These are phyloP conservation scores for Eupithecia tripunctaria DNA, from an alignment of 2,888 invertebrate species.

Conservation along the genomic window DNA sequence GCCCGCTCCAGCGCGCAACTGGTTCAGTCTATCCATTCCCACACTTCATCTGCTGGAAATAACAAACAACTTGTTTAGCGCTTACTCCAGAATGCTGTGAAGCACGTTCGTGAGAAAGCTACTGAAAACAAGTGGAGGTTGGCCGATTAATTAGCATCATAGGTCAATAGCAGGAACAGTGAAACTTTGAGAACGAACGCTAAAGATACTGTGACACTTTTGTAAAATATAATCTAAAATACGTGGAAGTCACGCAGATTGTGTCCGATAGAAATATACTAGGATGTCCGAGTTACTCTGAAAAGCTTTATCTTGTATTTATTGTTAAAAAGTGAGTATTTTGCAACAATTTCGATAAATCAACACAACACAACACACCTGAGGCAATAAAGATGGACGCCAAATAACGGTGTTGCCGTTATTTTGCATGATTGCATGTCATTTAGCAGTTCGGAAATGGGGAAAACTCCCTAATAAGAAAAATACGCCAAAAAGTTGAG, in stretches of 20 bases:
- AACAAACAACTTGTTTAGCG: conserved; percentile 43
- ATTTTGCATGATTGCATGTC: conserved; percentile 62
- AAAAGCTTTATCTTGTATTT: conserved; percentile 33
- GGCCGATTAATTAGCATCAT: conserved; percentile 69
- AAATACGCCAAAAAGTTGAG: neutral
- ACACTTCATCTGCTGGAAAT: conserved; percentile 77
- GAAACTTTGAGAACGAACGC: conserved; percentile 79
- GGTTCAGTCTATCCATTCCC: conserved; percentile 80
- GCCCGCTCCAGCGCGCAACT: conserved; percentile 62
- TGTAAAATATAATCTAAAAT: conserved; percentile 41
- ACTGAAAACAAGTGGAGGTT: conserved; percentile 73
- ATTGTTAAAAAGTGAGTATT: conserved; percentile 46
- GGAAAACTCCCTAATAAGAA: conserved; percentile 7
- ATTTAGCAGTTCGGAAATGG: conserved; percentile 34
- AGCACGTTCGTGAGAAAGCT: conserved; percentile 57
- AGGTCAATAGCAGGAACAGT: conserved; percentile 80
- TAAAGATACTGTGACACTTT: conserved; percentile 80
- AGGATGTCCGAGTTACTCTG: conserved; percentile 38
- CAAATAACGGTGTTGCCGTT: conserved; percentile 76
- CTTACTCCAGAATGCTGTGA: conserved; percentile 43
- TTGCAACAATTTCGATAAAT: conserved; percentile 62
- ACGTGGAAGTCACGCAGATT: conserved; percentile 52
- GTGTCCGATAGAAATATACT: conserved; percentile 44
- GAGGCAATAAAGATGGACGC: conserved; percentile 84
- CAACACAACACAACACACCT: conserved; percentile 80